phyloP scores from a whole-genome alignment of 2,888 invertebrate genomes.

The Pristionchus entomophagus region DNA sequence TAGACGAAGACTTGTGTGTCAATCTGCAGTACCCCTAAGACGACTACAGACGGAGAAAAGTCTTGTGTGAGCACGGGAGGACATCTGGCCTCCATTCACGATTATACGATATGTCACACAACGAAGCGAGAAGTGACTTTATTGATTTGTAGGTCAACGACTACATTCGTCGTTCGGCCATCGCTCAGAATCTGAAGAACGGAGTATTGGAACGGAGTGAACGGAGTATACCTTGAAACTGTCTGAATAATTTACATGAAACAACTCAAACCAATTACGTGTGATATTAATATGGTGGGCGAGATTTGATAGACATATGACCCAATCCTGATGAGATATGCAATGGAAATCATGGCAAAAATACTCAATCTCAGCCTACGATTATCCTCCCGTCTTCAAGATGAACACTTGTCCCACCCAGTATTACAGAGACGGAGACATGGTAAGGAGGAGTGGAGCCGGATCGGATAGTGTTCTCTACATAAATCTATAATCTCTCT shows the following conservation, averaged over 20 bases:
- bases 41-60: not conserved
- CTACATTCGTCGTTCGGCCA: slow-evolving; percentile 23
- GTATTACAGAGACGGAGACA: slow-evolving; percentile 22
- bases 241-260: no score
- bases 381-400: not conserved
- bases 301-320: no score
- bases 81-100: slow-evolving; percentile 12
- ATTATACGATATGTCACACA: not conserved
- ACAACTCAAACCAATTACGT: no score
- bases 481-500: no score
- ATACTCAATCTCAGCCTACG: slow-evolving; percentile 13
- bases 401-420: not conserved
- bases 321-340: no score
- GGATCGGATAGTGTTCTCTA: not conserved
- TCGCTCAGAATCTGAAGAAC: not conserved
- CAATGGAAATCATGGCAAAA: no score
- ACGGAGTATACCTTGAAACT: no score
- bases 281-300: no score
- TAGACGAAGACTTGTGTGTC: not conserved
- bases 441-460: not conserved
- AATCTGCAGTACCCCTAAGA: not conserved
- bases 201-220: not conserved
- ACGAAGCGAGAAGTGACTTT: not conserved
- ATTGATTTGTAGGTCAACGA: slow-evolving; percentile 12
- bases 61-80: not conserved